Conservation (phyloP, 2,113 vertebrate genomes). For the Pachycephala philippinensis region DNA sequence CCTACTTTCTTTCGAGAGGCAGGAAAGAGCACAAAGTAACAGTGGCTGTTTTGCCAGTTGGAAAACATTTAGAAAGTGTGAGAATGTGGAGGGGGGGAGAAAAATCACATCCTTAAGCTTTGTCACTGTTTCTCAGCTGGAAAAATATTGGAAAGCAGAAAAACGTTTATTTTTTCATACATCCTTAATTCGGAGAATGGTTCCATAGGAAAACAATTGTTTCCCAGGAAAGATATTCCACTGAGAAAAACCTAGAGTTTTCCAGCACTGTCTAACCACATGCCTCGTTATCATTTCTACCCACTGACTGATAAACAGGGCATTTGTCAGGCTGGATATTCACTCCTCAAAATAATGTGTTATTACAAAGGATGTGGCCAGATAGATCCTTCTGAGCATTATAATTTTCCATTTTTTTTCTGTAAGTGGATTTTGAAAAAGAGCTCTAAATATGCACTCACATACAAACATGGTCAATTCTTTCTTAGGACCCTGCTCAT, state of each 20-base stretch:
- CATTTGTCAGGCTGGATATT: neutral
- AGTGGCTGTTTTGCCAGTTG: slow-evolving; percentile 2
- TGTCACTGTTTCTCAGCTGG: slow-evolving; percentile 15
- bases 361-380: neutral
- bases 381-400: neutral
- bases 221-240: neutral
- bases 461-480: neutral
- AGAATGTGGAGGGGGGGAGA: neutral
- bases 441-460: neutral
- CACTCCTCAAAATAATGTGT: neutral
- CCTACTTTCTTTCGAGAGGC: neutral
- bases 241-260: neutral
- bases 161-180: neutral
- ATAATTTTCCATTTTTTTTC: neutral
- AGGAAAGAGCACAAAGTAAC: slow-evolving; percentile 27
- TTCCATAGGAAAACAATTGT: neutral
- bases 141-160: slow-evolving; percentile 13
- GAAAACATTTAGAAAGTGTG: slow-evolving; percentile 26
- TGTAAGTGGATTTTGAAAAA: neutral
- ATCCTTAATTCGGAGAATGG: neutral
- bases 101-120: neutral
- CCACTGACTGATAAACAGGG: neutral
- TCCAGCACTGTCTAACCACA: neutral
- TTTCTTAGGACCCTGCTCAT: neutral
- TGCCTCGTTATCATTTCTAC: neutral